Evolutionary conservation across 2,888 invertebrate genomes (phyloP), one percentile per base, ranked within the genome.

Genomic region (Theretra japonica): DNA sequence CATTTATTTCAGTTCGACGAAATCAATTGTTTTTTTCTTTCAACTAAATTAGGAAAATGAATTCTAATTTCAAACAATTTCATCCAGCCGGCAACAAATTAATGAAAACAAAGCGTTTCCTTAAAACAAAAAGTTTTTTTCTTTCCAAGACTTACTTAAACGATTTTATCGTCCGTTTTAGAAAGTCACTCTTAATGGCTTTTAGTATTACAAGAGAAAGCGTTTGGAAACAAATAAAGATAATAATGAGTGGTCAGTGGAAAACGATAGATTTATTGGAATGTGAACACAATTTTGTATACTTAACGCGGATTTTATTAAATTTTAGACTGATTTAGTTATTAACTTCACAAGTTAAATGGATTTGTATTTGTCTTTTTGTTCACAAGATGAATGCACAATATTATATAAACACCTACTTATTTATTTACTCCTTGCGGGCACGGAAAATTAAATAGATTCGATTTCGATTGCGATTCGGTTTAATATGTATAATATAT

Each of bases 151-250:
- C 6, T 65, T 48, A 23, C 48, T 65, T 48, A 48, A 15, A 48
- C 21, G 23, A 3, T 33, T n/a, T 48, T 65, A 48, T 48, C 41
- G 65, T 33, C 7, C 3, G n/a, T 65, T 65, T 65, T 65, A 65
- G 65, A 65, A 65, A 65, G 65, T 65, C 41, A 17, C 48, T 23
- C 11, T 65, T 48, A 65, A 65, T 65, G 48, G 65, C 41, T 25
- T 65, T 65, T 65, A 65, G 65, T 65, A 48, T 65, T 48, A 62
- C 23, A 23, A 65, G 23, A 65, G 65, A 65, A 65, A 65, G 41
- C 65, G 23, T 48, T 65, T 23, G 21, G 23, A 65, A 65, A 65
- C 62, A 21, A 62, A 25, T 58, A 11, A 62, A 41, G 62, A 62
- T 65, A 65, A 21, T 41, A 62, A 62, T 62, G 48, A 48, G 65